Evolutionary conservation across 2,797 vertebrate genomes (phyloP).

Genomic region (Ataeniobius toweri): DNA sequence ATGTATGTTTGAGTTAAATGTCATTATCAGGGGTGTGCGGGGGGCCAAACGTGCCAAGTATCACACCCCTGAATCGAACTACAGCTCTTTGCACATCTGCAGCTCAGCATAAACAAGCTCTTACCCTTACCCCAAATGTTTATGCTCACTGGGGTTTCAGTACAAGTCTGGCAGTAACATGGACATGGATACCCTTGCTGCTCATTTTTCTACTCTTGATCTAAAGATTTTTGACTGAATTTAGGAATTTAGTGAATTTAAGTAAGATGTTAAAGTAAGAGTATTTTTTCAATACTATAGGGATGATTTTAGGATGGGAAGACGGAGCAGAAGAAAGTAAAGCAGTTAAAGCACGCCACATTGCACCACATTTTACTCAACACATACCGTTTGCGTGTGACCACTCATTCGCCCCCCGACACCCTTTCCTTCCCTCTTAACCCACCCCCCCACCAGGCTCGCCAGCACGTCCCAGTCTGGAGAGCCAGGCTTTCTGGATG

Average conservation of each 20-base stretch:
- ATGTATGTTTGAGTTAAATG: not conserved
- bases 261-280: not conserved
- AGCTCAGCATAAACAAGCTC: not conserved
- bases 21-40: not conserved
- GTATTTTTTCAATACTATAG: not conserved
- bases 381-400: conserved; percentile 67
- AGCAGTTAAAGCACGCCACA: conserved; percentile 40
- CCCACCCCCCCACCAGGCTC: conserved; percentile 53
- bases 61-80: not conserved
- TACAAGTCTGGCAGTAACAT: not conserved
- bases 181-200: not conserved
- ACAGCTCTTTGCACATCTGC: conserved; percentile 4
- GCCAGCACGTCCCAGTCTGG: conserved; percentile 72
- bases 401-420: conserved; percentile 58
- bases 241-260: no score
- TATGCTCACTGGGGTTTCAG: conserved; percentile 7
- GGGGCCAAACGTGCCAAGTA: not conserved
- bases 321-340: conserved; percentile 11
- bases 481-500: conserved; percentile 73
- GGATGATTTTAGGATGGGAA: conserved; percentile 6
- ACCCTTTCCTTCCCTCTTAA: conserved; percentile 38
- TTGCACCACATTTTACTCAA: conserved; percentile 44
- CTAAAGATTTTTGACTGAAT: not conserved
- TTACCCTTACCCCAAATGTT: conserved; percentile 6
- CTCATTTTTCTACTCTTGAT: not conserved